Conservation (phyloP, 1,140 invertebrate genomes). For the Ladona fulva region DNA sequence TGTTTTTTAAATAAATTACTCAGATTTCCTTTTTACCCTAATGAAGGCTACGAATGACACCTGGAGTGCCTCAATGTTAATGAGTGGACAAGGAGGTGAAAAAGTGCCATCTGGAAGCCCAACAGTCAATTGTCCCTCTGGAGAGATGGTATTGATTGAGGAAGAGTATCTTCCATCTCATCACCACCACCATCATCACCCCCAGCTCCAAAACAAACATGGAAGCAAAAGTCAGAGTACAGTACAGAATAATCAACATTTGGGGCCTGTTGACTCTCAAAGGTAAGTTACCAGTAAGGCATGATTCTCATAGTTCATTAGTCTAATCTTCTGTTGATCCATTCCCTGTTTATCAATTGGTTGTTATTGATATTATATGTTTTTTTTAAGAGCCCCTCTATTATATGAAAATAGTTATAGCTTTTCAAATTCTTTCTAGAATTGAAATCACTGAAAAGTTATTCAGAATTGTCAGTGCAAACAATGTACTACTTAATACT, state of each 20-base stretch:
- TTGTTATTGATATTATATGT: too few relatives aligned
- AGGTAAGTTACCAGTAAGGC: background rate
- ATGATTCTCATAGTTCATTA: too few relatives aligned
- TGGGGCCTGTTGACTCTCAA: background rate
- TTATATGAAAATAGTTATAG: too few relatives aligned
- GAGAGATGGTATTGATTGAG: constrained; percentile 59
- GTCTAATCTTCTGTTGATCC: too few relatives aligned
- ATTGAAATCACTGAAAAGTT: too few relatives aligned
- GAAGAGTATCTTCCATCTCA: constrained; percentile 42
- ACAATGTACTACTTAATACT: too few relatives aligned
- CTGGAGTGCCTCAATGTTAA: constrained; percentile 40
- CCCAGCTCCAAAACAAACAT: background rate
- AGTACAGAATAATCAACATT: background rate
- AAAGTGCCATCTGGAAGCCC: constrained; percentile 29
- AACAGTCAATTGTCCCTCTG: constrained; percentile 41
- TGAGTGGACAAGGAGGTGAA: constrained; percentile 30
- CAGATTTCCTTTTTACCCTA: constrained; percentile 21
- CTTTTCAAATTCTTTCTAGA: too few relatives aligned
- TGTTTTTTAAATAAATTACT: too few relatives aligned
- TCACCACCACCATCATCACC: constrained; percentile 21
- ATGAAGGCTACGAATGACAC: constrained; percentile 47
- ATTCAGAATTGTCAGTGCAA: too few relatives aligned
- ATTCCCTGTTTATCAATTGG: too few relatives aligned
- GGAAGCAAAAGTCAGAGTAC: background rate
- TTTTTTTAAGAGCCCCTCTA: too few relatives aligned